Evolutionary conservation across 2,888 invertebrate species (phyloP).

Genomic region (Melieria picta): DNA sequence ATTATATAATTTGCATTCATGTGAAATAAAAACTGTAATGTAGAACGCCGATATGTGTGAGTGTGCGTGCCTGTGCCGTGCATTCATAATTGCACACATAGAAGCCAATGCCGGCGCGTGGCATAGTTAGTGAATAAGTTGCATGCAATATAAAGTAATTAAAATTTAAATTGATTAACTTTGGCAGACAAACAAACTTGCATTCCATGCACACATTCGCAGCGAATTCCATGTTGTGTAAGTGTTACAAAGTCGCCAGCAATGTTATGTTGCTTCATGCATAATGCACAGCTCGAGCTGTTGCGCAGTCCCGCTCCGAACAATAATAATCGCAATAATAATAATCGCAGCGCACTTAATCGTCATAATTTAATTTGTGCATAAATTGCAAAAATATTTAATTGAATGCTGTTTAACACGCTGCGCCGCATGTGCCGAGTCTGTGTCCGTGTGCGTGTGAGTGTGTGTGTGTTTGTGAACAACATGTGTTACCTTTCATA

Average conservation of each 20-base stretch:
- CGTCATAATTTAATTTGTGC: slow-evolving; percentile 31
- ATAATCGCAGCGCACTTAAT: slow-evolving; percentile 11
- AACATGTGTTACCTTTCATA: too few species aligned
- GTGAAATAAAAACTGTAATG: too few species aligned
- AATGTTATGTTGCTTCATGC: too few species aligned
- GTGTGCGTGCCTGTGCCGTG: not conserved
- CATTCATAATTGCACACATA: slow-evolving; percentile 2
- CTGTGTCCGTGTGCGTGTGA: not conserved
- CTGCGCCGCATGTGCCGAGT: not conserved
- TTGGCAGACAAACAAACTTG: slow-evolving; percentile 15
- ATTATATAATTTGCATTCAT: too few species aligned
- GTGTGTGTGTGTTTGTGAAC: too few species aligned
- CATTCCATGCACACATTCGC: not conserved
- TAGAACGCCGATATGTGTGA: not conserved
- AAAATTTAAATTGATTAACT: slow-evolving; percentile 37
- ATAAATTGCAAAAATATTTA: slow-evolving; percentile 31
- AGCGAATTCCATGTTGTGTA: not conserved
- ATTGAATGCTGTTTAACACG: slow-evolving; percentile 12
- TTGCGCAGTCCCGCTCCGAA: too few species aligned
- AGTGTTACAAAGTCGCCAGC: not conserved
- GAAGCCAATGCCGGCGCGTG: not conserved
- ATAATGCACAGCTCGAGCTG: too few species aligned
- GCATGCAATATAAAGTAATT: slow-evolving; percentile 29
- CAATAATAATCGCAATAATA: slow-evolving; percentile 10
- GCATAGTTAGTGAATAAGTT: not conserved